These are phyloP conservation scores for Phrynocephalus guinanensis DNA, from an alignment of 2,797 vertebrate genomes.

Conservation along the genomic window DNA sequence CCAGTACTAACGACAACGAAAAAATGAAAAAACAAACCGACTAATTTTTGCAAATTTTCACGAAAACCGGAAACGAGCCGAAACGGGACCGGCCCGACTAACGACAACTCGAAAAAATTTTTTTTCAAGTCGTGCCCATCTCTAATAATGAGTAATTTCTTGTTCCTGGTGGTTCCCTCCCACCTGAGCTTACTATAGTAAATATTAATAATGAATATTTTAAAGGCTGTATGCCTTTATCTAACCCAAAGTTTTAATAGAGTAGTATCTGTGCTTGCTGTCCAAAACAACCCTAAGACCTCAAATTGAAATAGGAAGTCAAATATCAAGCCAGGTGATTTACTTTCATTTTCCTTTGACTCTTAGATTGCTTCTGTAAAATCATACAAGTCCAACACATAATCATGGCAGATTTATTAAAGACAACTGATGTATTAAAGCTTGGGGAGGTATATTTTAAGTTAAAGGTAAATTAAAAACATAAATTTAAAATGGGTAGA, in stretches of 20 bases:
- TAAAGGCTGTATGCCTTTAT: slow-evolving; percentile 46
- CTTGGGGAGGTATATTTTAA: slow-evolving; percentile 81
- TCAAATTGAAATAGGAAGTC: slow-evolving; percentile 57
- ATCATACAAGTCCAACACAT: slow-evolving; percentile 76
- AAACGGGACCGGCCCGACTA: no score
- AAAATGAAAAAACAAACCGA: no score
- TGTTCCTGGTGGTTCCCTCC: slow-evolving; percentile 25
- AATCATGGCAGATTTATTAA: slow-evolving; percentile 83
- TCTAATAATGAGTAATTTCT: slow-evolving; percentile 36
- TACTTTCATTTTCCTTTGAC: slow-evolving; percentile 71
- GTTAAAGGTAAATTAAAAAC: slow-evolving; percentile 84
- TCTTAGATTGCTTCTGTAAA: slow-evolving; percentile 80
- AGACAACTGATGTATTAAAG: slow-evolving; percentile 82
- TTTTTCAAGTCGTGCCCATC: no score
- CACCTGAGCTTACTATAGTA: slow-evolving; percentile 36
- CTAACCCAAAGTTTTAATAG: slow-evolving; percentile 46
- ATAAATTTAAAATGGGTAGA: slow-evolving; percentile 82
- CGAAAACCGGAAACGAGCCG: no score
- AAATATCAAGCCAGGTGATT: slow-evolving; percentile 58
- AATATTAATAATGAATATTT: slow-evolving; percentile 42
- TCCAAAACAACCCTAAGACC: slow-evolving; percentile 55
- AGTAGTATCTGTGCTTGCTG: slow-evolving; percentile 31
- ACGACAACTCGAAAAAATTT: no score
- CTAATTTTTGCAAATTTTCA: no score
- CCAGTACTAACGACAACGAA: no score